Conservation (phyloP, 2,888 invertebrate species). For the Aleiodes testaceus region DNA sequence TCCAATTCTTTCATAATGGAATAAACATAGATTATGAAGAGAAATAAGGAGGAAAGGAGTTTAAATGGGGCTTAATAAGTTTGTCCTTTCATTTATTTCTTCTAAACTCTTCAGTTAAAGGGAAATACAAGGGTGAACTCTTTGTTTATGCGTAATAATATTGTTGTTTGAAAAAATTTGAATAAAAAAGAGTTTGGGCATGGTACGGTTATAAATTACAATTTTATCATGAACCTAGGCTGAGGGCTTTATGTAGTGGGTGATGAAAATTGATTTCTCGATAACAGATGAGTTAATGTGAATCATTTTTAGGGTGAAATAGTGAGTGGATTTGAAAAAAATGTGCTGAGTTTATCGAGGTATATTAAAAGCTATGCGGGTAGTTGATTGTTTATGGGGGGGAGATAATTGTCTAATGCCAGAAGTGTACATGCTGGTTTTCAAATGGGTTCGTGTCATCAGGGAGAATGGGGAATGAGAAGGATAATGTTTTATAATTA, state of each 20-base stretch:
- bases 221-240: constrained; percentile 45
- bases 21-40: background rate
- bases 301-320: constrained; percentile 54
- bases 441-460: constrained; percentile 20
- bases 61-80: background rate
- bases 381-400: constrained; percentile 46
- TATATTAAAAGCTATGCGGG: constrained; percentile 39
- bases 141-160: too few species aligned
- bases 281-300: constrained; percentile 59
- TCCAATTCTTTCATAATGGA: constrained; percentile 4
- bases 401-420: constrained; percentile 55
- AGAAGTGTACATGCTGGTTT: constrained; percentile 43
- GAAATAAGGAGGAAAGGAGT: constrained; percentile 1
- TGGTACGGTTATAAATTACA: background rate
- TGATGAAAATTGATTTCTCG: constrained; percentile 61
- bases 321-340: constrained; percentile 25
- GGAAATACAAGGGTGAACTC: too few species aligned
- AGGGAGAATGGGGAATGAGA: background rate
- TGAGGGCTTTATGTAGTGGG: constrained; percentile 53
- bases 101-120: too few species aligned
- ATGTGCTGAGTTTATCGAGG: constrained; percentile 40
- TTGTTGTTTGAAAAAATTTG: too few species aligned
- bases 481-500: background rate
- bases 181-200: too few species aligned
- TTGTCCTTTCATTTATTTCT: background rate